These are phyloP conservation scores for Stictonetta naevosa DNA, from an alignment of 2,113 vertebrate species.

Conservation along the genomic window DNA sequence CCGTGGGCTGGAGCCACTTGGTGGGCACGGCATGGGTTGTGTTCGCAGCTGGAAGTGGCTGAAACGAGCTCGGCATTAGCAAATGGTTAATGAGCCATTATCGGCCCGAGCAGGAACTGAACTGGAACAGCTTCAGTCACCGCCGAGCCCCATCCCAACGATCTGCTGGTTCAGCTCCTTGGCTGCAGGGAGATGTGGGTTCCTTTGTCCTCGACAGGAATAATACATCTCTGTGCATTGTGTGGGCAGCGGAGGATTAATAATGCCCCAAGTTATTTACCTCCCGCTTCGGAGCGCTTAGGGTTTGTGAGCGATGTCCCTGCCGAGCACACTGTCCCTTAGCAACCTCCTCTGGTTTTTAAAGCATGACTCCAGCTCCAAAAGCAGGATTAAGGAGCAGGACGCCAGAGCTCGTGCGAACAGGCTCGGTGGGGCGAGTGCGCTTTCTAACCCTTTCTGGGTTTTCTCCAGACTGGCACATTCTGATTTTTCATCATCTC, in stretches of 20 bases:
- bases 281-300: not conserved
- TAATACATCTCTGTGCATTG: constrained; percentile 47
- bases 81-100: constrained; percentile 48
- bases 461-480: not conserved
- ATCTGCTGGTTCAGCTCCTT: constrained; percentile 54
- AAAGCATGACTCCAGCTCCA: accelerated
- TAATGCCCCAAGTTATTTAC: constrained; percentile 44
- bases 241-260: constrained; percentile 19
- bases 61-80: not conserved
- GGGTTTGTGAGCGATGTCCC: not conserved
- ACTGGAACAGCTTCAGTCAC: constrained; percentile 32
- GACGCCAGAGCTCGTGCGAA: not conserved
- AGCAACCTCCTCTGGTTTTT: constrained; percentile 26
- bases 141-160: constrained; percentile 7
- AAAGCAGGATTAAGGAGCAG: not conserved
- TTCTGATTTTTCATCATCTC: not conserved
- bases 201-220: constrained; percentile 35
- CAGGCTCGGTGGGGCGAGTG: not conserved
- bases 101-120: constrained; percentile 18
- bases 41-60: not conserved
- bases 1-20: not conserved
- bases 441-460: not conserved
- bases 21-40: too few species aligned
- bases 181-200: not conserved
- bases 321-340: constrained; percentile 15